Evolutionary conservation across 2,113 vertebrate genomes (phyloP).

Genomic region (Chascanopsetta lugubris): DNA sequence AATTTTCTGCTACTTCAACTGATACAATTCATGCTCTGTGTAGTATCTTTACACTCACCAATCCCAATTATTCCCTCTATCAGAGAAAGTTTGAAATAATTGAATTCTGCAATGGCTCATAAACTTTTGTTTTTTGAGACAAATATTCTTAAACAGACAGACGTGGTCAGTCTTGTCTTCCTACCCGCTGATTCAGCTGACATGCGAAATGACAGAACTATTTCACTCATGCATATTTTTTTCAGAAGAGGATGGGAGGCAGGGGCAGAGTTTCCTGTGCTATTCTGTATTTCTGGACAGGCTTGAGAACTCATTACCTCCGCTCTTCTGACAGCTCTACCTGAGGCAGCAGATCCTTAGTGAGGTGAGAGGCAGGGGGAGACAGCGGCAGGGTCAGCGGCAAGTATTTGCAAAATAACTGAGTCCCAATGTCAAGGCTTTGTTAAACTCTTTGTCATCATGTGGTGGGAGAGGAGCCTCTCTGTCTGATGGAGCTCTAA

Average conservation of each 20-base stretch:
- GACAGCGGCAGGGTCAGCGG: slow-evolving; percentile 24
- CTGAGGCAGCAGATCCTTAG: slow-evolving; percentile 30
- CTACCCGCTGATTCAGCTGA: neutral
- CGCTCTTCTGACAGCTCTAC: slow-evolving; percentile 41
- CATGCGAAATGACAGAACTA: neutral
- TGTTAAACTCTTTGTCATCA: slow-evolving; percentile 37
- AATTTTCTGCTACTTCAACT: too few relatives aligned
- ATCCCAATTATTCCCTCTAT: too few relatives aligned
- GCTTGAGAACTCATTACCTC: slow-evolving; percentile 49
- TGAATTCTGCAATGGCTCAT: too few relatives aligned
- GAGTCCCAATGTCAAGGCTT: slow-evolving; percentile 42
- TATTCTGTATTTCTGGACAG: slow-evolving; percentile 28
- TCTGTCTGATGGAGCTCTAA: slow-evolving; percentile 52
- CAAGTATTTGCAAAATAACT: slow-evolving; percentile 39
- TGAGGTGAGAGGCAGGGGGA: slow-evolving; percentile 8
- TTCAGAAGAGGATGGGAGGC: neutral
- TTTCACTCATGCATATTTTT: slow-evolving; percentile 4
- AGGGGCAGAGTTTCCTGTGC: neutral
- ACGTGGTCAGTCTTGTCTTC: too few relatives aligned
- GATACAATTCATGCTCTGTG: too few relatives aligned
- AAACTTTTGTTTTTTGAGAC: too few relatives aligned
- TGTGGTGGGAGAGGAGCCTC: slow-evolving; percentile 18
- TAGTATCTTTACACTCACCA: too few relatives aligned
- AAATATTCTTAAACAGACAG: too few relatives aligned
- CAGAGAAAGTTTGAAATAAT: too few relatives aligned